A percentile compares a stretch with the other conserved stretches of the same genome.
phyloP scores from a whole-genome alignment of 2,797 vertebrate genomes.

The Poeciliopsis paucimaculata region DNA sequence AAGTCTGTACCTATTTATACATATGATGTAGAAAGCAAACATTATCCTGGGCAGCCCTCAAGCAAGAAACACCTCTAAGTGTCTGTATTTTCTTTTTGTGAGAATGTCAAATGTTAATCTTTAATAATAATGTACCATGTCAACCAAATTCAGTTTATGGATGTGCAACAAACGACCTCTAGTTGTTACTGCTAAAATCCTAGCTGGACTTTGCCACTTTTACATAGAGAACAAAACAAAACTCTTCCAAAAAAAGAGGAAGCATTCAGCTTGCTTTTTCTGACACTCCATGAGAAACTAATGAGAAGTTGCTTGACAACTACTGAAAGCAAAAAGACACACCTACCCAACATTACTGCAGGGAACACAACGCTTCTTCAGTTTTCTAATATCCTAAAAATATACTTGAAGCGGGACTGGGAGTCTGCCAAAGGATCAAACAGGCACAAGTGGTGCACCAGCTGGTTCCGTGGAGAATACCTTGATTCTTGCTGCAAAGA shows the following conservation, averaged over 20 bases:
- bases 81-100: not conserved
- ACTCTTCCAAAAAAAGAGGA: slow-evolving; percentile 39
- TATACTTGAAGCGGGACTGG: slow-evolving; percentile 63
- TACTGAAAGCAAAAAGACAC: slow-evolving; percentile 53
- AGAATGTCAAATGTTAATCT: not conserved
- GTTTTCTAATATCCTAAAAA: slow-evolving; percentile 69
- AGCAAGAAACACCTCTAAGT: not conserved
- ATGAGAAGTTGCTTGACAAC: slow-evolving; percentile 52
- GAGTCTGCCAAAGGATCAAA: slow-evolving; percentile 76
- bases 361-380: slow-evolving; percentile 53
- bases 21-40: not conserved
- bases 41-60: not conserved
- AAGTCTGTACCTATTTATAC: not conserved
- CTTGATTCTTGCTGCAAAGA: slow-evolving; percentile 61
- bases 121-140: not conserved
- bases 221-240: slow-evolving; percentile 50
- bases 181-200: not conserved
- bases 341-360: slow-evolving; percentile 53
- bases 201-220: not conserved
- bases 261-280: slow-evolving; percentile 18
- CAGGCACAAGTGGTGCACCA: slow-evolving; percentile 74
- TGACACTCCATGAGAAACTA: slow-evolving; percentile 42
- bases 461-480: slow-evolving; percentile 73
- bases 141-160: not conserved
- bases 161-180: not conserved